phyloP scores from a whole-genome alignment of 2,797 vertebrate genomes.

The Chaunax sp. region DNA sequence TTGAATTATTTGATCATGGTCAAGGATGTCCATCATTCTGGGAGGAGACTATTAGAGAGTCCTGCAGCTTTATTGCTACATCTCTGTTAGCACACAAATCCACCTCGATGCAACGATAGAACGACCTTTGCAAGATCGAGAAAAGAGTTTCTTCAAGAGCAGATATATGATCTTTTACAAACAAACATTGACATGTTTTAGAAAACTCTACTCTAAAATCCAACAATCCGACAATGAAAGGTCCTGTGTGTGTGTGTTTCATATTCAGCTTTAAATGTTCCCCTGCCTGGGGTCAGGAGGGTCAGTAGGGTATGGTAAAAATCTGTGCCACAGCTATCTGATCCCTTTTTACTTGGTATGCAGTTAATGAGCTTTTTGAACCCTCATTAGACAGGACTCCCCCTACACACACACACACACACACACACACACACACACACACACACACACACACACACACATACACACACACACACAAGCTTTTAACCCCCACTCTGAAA shows the following conservation, averaged over 20 bases:
- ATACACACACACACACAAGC: constrained; percentile 44
- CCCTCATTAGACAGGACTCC: constrained; percentile 70
- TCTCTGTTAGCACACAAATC: constrained; percentile 11
- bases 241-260: too few relatives aligned
- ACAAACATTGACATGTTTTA: too few relatives aligned
- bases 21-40: background rate
- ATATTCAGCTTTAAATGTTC: constrained; percentile 17
- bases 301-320: constrained; percentile 47
- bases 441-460: constrained; percentile 46
- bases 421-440: constrained; percentile 43
- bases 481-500: constrained; percentile 60
- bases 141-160: background rate
- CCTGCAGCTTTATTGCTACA: constrained; percentile 8
- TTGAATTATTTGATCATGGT: constrained; percentile 9
- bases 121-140: background rate
- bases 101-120: background rate
- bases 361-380: constrained; percentile 82
- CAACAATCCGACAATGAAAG: too few relatives aligned
- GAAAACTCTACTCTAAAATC: too few relatives aligned
- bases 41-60: too few relatives aligned
- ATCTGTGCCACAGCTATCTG: constrained; percentile 58
- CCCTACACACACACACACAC: constrained; percentile 45
- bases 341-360: constrained; percentile 76
- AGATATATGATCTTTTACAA: background rate
- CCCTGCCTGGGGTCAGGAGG: constrained; percentile 34